A percentile compares a stretch with the other conserved stretches of the same genome.
These are phyloP conservation scores for Scophthalmus maximus DNA, from an alignment of 2,113 vertebrate species.

Conservation along the genomic window DNA sequence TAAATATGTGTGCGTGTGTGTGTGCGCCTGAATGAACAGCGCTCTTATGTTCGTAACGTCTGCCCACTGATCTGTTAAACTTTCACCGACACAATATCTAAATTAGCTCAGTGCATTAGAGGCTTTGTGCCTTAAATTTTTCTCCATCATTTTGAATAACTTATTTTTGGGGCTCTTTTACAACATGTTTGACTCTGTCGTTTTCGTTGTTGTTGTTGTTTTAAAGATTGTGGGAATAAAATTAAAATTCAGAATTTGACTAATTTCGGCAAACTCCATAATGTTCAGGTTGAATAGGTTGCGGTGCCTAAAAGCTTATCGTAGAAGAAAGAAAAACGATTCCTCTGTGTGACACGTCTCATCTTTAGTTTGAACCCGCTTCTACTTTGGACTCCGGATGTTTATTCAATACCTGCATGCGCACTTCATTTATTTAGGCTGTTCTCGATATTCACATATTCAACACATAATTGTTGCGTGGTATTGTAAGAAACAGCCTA, in stretches of 20 bases:
- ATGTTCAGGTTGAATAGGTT: no score
- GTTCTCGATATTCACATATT: slow-evolving; percentile 32
- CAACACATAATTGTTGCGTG: slow-evolving; percentile 56
- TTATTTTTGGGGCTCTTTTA: no score
- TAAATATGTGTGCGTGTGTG: slow-evolving; percentile 60
- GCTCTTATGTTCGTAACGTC: slow-evolving; percentile 31
- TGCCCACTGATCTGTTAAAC: slow-evolving; percentile 51
- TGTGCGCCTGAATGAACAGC: slow-evolving; percentile 38
- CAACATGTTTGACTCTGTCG: no score
- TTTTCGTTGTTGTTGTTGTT: no score
- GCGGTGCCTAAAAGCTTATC: no score
- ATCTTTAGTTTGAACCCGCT: not conserved
- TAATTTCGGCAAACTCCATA: no score
- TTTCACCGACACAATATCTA: slow-evolving; percentile 62
- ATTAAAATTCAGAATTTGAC: no score
- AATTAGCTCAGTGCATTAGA: slow-evolving; percentile 42
- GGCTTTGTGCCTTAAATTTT: not conserved
- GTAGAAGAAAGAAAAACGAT: not conserved
- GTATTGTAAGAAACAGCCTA: slow-evolving; percentile 45
- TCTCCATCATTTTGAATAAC: not conserved
- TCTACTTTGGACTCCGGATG: slow-evolving; percentile 18
- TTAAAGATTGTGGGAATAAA: no score
- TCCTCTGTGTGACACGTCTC: not conserved
- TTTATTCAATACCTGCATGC: slow-evolving; percentile 31
- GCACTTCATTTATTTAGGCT: slow-evolving; percentile 31